Evolutionary conservation across 2,888 invertebrate genomes (phyloP).

Genomic region (Epinotia brunnichana): DNA sequence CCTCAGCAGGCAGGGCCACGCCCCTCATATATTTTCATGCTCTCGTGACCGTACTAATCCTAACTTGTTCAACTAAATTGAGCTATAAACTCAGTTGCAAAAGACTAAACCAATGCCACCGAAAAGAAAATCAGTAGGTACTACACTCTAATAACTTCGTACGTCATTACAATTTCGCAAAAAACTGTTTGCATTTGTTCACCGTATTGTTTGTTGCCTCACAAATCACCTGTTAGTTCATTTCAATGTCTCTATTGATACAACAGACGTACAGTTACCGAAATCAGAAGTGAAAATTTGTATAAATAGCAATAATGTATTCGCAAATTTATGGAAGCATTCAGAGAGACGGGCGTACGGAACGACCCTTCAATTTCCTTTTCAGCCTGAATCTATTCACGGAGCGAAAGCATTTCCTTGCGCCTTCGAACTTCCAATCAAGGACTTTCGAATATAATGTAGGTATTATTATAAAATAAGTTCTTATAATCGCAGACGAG

Average conservation of each 20-base stretch:
- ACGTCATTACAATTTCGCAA: constrained; percentile 68
- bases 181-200: constrained; percentile 45
- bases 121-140: constrained; percentile 60
- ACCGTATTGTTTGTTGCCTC: constrained; percentile 44
- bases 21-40: constrained; percentile 66
- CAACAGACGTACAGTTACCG: constrained; percentile 43
- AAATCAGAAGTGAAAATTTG: constrained; percentile 51
- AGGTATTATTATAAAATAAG: constrained; percentile 61
- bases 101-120: constrained; percentile 67
- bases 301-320: constrained; percentile 67
- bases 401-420: constrained; percentile 72
- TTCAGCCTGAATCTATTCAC: constrained; percentile 75
- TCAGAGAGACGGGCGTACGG: constrained; percentile 67
- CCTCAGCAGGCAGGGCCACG: constrained; percentile 54
- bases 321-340: constrained; percentile 71
- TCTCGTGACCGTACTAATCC: constrained; percentile 62
- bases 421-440: constrained; percentile 69
- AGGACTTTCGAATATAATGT: constrained; percentile 66
- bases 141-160: constrained; percentile 65
- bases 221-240: constrained; percentile 43
- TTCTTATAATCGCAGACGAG: constrained; percentile 66
- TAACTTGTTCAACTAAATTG: constrained; percentile 64
- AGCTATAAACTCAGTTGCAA: constrained; percentile 62
- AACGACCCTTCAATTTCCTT: constrained; percentile 81
- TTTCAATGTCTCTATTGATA: constrained; percentile 36